Conservation (phyloP, 1,140 invertebrate genomes). For the Eupristina koningsbergeri region DNA sequence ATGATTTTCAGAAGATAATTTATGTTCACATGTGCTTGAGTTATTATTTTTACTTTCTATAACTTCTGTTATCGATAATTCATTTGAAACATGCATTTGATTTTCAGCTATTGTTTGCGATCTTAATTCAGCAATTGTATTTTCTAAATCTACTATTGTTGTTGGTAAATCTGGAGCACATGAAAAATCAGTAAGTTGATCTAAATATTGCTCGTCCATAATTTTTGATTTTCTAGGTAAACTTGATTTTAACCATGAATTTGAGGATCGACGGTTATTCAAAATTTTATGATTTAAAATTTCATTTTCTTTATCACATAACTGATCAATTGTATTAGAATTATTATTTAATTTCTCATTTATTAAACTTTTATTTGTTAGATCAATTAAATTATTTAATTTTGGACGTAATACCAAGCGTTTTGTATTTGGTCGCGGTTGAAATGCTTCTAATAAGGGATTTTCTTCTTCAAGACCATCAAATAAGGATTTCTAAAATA, state of each 20-base stretch:
- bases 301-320: conserved; percentile 33
- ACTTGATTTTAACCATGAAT: conserved; percentile 62
- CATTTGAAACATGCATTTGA: neutral
- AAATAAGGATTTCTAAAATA: conserved; percentile 77
- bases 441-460: conserved; percentile 77
- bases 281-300: conserved; percentile 39
- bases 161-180: neutral
- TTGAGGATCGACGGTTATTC: conserved; percentile 63
- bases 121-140: conserved; percentile 58
- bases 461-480: conserved; percentile 82
- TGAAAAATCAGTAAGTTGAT: conserved; percentile 42
- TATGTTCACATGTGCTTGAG: neutral
- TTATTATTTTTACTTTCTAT: conserved; percentile 17
- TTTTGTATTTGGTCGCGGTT: conserved; percentile 78
- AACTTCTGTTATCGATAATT: neutral
- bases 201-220: conserved; percentile 37
- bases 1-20: conserved; percentile 56
- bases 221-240: conserved; percentile 53
- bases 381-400: conserved; percentile 5
- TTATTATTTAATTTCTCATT: neutral
- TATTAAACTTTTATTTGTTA: neutral
- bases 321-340: neutral
- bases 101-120: conserved; percentile 31
- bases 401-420: conserved; percentile 75
- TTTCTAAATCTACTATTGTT: conserved; percentile 53